Evolutionary conservation across 1,140 invertebrate genomes (phyloP).

Genomic region (Dinoponera quadriceps): DNA sequence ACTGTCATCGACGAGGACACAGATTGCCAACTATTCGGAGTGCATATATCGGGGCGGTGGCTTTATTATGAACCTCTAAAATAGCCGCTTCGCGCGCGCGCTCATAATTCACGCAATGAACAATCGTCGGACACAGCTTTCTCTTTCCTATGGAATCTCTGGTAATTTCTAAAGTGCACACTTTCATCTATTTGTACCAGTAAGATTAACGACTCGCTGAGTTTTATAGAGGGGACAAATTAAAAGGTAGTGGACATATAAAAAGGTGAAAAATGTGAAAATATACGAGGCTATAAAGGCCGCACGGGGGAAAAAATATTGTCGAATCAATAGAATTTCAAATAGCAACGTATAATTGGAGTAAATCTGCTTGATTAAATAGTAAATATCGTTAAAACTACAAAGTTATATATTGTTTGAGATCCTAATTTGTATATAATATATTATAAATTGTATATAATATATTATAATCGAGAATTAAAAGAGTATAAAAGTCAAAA

Average conservation of each 20-base stretch:
- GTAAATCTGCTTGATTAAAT: no score
- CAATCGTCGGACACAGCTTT: conserved; percentile 1
- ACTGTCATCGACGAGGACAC: background rate
- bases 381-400: background rate
- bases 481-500: background rate
- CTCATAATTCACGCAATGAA: conserved; percentile 25
- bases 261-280: background rate
- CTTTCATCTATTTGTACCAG: background rate
- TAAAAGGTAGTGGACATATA: no score
- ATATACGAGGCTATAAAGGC: background rate
- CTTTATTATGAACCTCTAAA: conserved; percentile 27
- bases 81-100: background rate
- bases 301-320: no score
- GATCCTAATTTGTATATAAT: background rate
- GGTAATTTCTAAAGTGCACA: conserved; percentile 44
- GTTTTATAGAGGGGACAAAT: no score
- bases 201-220: background rate
- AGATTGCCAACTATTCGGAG: conserved; percentile 13
- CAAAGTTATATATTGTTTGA: background rate
- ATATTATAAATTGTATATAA: no score
- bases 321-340: no score
- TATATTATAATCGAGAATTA: background rate
- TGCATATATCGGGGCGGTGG: background rate
- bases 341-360: background rate
- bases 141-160: background rate